Evolutionary conservation across 1,140 invertebrate species (phyloP), one percentile per base, ranked within the genome.

Genomic region (Solenopsis fugax): DNA sequence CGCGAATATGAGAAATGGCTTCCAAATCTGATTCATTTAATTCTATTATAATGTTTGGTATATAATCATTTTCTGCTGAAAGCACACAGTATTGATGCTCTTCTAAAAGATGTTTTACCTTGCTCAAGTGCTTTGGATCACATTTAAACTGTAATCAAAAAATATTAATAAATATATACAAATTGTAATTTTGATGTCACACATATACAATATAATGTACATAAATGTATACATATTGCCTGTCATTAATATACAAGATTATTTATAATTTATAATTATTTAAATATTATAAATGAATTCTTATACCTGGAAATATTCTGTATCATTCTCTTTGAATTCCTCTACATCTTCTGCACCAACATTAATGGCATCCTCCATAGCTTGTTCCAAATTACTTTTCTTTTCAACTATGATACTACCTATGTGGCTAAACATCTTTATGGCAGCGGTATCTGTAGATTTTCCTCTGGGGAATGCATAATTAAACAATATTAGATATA

Each of bases 361-460:
- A 85, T 95, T 93, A 86, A 97, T 97, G 0, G 97, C 97, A 95
- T 97, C 95, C 45, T 97, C 96, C 12, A 95, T 96, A 16, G 96
- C 96, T 56, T 92, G 90, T 88, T 97, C 96, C 45, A 96, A 91
- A 90, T 91, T 75, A 86, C 86, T 24, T 34, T 88, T 86, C 67
- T 93, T 90, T 77, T 94, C 93, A 0, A 95, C 95, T 88, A 95
- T 89, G 13, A 97, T 94, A 9, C 95, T 92, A 10, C 96, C 96
- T 91, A 95, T 95, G 88, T 96, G 94, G 21, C 95, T 91, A 91
- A 97, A 97, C 50, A 96, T 87, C 64, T 95, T 94, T 34, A 90
- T 94, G 92, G 21, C 93, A 88, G 80, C 88, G 88, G 45, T 56
- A 21, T 92, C 92, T 12, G 88, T 71, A 4, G 89, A 71, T 85